These are phyloP conservation scores for Dione juno DNA, from an alignment of 2,888 invertebrate species.

Conservation along the genomic window DNA sequence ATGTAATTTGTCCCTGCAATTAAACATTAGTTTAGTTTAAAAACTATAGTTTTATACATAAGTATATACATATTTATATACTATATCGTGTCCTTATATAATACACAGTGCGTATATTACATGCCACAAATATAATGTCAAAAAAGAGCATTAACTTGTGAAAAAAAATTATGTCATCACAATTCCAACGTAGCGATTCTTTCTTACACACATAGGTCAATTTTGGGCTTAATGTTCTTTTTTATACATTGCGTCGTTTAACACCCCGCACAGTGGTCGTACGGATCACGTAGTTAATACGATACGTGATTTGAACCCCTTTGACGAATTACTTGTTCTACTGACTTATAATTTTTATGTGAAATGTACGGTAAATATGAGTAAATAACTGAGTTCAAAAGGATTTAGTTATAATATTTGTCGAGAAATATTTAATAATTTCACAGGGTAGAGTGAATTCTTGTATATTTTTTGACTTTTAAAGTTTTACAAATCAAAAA, in stretches of 20 bases:
- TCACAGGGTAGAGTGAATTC: too few relatives aligned
- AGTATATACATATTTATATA: too few relatives aligned
- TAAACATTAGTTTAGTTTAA: too few relatives aligned
- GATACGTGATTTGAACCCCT: slow-evolving; percentile 38
- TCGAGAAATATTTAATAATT: too few relatives aligned
- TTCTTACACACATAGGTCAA: not conserved
- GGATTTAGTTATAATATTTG: too few relatives aligned
- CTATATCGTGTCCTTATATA: too few relatives aligned
- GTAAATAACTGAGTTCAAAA: not conserved
- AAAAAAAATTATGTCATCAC: not conserved
- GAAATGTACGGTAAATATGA: not conserved
- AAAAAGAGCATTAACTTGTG: not conserved
- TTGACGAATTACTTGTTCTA: slow-evolving; percentile 21
- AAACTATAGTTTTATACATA: too few relatives aligned
- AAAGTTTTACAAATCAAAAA: too few relatives aligned
- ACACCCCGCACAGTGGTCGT: slow-evolving; percentile 1
- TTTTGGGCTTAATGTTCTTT: slow-evolving; percentile 20
- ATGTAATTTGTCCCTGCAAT: too few relatives aligned
- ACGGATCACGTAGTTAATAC: slow-evolving; percentile 41
- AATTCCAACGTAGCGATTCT: not conserved
- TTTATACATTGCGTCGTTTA: slow-evolving; percentile 25
- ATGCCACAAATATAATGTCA: too few relatives aligned
- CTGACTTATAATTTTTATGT: not conserved
- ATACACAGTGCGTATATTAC: too few relatives aligned
- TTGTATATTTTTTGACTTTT: too few relatives aligned